phyloP scores from a whole-genome alignment of 2,113 vertebrate species.

The Ifrita kowaldi region DNA sequence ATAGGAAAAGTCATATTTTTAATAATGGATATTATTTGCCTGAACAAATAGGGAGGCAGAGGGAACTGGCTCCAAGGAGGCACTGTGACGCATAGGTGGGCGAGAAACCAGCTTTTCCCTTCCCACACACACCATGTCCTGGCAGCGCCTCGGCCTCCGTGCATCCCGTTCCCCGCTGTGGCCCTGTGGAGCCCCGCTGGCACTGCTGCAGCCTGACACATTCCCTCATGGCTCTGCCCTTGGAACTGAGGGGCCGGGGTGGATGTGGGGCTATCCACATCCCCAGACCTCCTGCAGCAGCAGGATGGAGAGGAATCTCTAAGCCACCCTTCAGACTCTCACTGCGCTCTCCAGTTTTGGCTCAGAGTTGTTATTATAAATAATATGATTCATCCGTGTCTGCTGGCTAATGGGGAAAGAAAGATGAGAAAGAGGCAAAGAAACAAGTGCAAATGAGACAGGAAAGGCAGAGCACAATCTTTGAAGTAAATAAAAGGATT shows the following conservation, averaged over 20 bases:
- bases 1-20: neutral
- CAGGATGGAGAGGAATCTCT: neutral
- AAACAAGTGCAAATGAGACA: neutral
- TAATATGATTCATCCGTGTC: neutral
- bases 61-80: slow-evolving; percentile 8
- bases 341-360: rapidly evolving
- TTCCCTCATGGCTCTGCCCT: neutral
- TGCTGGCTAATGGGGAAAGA: neutral
- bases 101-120: slow-evolving; percentile 37
- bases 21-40: neutral
- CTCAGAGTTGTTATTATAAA: neutral
- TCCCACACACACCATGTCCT: slow-evolving; percentile 29
- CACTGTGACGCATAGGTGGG: slow-evolving; percentile 18
- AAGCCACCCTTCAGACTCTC: neutral
- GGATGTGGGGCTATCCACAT: neutral
- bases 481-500: neutral
- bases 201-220: neutral
- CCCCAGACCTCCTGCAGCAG: neutral
- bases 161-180: slow-evolving; percentile 1
- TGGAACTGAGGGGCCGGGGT: neutral
- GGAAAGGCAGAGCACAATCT: neutral
- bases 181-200: neutral
- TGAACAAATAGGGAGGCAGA: slow-evolving; percentile 19
- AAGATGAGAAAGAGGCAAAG: neutral
- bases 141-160: neutral